phyloP scores from a whole-genome alignment of 2,797 vertebrate genomes.

The Avahi laniger region DNA sequence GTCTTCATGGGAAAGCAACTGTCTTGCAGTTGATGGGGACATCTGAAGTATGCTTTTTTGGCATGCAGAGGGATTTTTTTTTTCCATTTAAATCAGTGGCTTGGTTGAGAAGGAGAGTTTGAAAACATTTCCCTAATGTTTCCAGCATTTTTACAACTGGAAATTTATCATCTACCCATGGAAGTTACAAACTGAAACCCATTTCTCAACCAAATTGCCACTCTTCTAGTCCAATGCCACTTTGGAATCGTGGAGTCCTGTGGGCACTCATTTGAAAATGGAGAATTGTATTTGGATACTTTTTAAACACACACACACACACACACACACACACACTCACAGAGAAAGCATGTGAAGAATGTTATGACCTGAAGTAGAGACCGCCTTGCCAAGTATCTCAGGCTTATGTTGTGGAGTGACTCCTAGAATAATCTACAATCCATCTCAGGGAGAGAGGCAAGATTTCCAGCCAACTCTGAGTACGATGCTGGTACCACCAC shows the following conservation, averaged over 20 bases:
- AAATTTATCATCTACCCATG: slow-evolving; percentile 59
- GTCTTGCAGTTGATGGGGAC: slow-evolving; percentile 66
- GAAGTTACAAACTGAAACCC: slow-evolving; percentile 59
- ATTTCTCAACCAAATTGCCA: slow-evolving; percentile 34
- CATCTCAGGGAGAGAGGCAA: not conserved
- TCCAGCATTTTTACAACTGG: slow-evolving; percentile 69
- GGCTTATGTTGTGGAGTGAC: not conserved
- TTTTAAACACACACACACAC: not conserved
- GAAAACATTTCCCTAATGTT: slow-evolving; percentile 75
- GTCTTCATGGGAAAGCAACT: slow-evolving; percentile 73
- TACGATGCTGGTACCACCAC: not conserved
- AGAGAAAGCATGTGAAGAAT: slow-evolving; percentile 37
- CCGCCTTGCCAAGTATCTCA: slow-evolving; percentile 5
- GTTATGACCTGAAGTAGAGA: slow-evolving; percentile 23
- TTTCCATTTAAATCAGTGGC: slow-evolving; percentile 59
- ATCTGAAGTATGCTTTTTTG: slow-evolving; percentile 71
- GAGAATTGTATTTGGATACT: slow-evolving; percentile 43
- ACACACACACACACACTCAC: too few species aligned
- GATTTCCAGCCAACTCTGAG: not conserved
- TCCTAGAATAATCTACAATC: not conserved
- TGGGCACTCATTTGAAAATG: slow-evolving; percentile 49
- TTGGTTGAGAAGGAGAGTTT: slow-evolving; percentile 70
- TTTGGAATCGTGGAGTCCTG: slow-evolving; percentile 32
- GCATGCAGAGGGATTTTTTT: slow-evolving; percentile 23
- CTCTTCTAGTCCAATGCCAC: slow-evolving; percentile 38